These are phyloP conservation scores for Pipistrellus pipistrellus DNA, from an alignment of 2,797 vertebrate genomes.

Conservation along the genomic window DNA sequence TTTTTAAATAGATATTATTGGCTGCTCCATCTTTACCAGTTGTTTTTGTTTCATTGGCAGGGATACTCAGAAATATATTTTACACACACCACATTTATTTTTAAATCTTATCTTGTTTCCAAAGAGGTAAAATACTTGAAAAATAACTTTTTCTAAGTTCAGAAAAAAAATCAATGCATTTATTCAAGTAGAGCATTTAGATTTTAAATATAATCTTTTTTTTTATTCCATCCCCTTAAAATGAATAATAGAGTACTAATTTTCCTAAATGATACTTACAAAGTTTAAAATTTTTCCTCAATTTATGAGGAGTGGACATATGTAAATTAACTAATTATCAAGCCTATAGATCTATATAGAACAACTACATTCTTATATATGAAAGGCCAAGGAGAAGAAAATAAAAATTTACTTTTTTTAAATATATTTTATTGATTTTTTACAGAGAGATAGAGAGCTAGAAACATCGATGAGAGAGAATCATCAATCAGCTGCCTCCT, in stretches of 20 bases:
- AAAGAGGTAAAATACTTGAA: constrained; percentile 34
- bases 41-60: neutral
- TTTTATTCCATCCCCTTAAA: neutral
- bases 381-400: neutral
- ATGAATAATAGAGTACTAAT: neutral
- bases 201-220: neutral
- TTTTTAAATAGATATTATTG: neutral
- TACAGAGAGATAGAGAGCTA: too few species aligned
- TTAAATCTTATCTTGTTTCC: neutral
- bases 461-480: too few species aligned
- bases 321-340: neutral
- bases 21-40: neutral
- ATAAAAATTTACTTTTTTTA: neutral
- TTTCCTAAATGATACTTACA: neutral
- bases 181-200: neutral
- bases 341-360: neutral
- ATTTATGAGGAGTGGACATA: neutral
- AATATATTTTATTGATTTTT: too few species aligned
- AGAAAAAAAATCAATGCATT: neutral
- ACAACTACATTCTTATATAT: neutral
- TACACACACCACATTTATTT: neutral
- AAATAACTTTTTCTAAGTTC: constrained; percentile 21
- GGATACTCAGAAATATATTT: neutral
- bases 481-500: too few species aligned
- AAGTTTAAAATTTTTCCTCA: neutral